These are phyloP conservation scores for Coturnix japonica DNA, from an alignment of 2,113 vertebrate species.

Conservation along the genomic window DNA sequence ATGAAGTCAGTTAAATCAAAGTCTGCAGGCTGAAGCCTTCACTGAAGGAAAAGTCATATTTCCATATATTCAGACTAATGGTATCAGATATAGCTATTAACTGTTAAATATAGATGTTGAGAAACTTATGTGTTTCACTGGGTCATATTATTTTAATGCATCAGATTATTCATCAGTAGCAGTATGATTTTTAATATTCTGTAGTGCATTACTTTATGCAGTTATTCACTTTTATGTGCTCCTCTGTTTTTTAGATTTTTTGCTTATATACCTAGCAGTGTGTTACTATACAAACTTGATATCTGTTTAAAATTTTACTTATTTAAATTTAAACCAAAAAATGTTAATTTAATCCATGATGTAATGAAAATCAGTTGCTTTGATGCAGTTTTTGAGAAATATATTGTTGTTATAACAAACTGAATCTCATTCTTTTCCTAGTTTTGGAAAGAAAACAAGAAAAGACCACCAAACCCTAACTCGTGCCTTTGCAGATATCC, in stretches of 20 bases:
- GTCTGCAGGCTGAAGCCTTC: not conserved
- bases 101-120: not conserved
- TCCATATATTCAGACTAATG: not conserved
- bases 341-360: not conserved
- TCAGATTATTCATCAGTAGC: not conserved
- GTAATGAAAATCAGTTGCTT: not conserved
- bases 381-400: not conserved
- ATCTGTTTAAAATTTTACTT: not conserved
- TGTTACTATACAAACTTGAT: not conserved
- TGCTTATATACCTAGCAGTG: not conserved
- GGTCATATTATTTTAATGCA: not conserved
- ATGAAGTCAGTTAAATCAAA: not conserved
- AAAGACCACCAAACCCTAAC: rapidly evolving
- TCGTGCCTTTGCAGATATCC: not conserved
- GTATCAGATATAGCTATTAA: not conserved
- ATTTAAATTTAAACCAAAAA: not conserved
- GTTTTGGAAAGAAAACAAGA: not conserved
- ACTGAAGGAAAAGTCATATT: not conserved
- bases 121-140: not conserved
- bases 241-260: not conserved
- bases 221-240: not conserved
- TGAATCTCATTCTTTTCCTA: not conserved
- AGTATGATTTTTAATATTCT: not conserved
- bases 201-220: not conserved
- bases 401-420: not conserved